Evolutionary conservation across 2,888 invertebrate species (phyloP), one percentile per base, ranked within the genome.

Genomic region (Leptinotarsa haldemani): DNA sequence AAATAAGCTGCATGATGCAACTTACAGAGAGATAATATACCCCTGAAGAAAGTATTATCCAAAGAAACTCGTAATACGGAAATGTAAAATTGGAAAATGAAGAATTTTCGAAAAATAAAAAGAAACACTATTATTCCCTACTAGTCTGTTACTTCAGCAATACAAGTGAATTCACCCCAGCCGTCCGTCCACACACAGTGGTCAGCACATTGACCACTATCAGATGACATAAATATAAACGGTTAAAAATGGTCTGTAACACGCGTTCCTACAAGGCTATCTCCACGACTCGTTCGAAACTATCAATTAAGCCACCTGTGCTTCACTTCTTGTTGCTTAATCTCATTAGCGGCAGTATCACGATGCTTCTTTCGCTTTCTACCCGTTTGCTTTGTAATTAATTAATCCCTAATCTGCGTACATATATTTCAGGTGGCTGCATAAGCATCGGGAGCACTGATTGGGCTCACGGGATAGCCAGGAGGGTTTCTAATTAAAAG

Each of bases 291-390:
- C 82, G 80, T 81, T 82, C 81, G 80, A 81, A 84, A 84, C 86
- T 85, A 87, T 86, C 86, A 86, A 87, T 86, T 86, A 87, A 85
- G 80, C 82, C 83, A 82, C 83, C 83, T 83, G 83, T 82, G 81
- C 80, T 77, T 79, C 80, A 78, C 81, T 82, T 82, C 80, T 82
- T 83, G 84, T 84, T 82, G 83, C 82, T 85, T 87, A 86, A 86
- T 86, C 87, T 87, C 87, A 87, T 87, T 87, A 87, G 86, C 84
- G 83, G 84, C 83, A 84, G 84, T 86, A 87, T 86, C 86, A 81
- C 82, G 83, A 83, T 85, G 84, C 86, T 84, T 84, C 85, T 86
- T 85, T 85, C 84, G 84, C 84, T 85, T 82, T 82, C 84, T 83
- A 80, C 84, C 83, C 84, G 84, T 84, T 84, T 85, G 84, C 84